Conservation (phyloP, 2,888 invertebrate species). For the Drosophila putrida region DNA sequence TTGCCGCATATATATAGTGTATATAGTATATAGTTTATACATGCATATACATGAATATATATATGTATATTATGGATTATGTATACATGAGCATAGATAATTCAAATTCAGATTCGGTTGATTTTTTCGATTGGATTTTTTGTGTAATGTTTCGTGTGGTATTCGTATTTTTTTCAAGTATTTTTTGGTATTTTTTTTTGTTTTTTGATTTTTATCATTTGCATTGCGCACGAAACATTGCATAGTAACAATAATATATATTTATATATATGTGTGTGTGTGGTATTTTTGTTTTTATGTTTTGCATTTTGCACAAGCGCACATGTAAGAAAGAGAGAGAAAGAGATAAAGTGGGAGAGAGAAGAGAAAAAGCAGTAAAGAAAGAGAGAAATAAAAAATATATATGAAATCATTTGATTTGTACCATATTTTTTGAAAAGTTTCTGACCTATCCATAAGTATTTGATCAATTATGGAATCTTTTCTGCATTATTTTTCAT, state of each 20-base stretch:
- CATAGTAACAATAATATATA: conserved; percentile 25
- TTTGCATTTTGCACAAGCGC: conserved; percentile 70
- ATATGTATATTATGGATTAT: conserved; percentile 33
- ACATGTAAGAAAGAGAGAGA: conserved; percentile 67
- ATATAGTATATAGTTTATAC: conserved; percentile 18
- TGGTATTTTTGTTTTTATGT: conserved; percentile 35
- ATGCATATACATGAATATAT: conserved; percentile 34
- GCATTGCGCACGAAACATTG: conserved; percentile 52
- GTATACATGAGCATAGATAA: conserved; percentile 38
- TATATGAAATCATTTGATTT: conserved; percentile 48
- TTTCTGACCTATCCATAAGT: conserved; percentile 17
- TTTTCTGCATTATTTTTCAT: not conserved
- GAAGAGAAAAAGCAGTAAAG: conserved; percentile 63
- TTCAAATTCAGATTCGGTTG: conserved; percentile 14
- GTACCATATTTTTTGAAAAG: conserved; percentile 24
- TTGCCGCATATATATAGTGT: conserved; percentile 32
- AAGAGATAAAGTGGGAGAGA: conserved; percentile 54
- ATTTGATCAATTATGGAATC: conserved; percentile 22
- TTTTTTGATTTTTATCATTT: conserved; percentile 31
- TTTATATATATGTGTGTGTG: conserved; percentile 34
- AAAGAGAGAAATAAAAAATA: conserved; percentile 55
- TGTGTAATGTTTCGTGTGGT: conserved; percentile 23
- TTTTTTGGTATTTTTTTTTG: conserved; percentile 23
- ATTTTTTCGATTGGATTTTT: conserved; percentile 10
- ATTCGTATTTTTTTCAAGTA: conserved; percentile 1